Evolutionary conservation across 2,797 vertebrate species (phyloP).

Genomic region (Hippopotamyrus pictus): DNA sequence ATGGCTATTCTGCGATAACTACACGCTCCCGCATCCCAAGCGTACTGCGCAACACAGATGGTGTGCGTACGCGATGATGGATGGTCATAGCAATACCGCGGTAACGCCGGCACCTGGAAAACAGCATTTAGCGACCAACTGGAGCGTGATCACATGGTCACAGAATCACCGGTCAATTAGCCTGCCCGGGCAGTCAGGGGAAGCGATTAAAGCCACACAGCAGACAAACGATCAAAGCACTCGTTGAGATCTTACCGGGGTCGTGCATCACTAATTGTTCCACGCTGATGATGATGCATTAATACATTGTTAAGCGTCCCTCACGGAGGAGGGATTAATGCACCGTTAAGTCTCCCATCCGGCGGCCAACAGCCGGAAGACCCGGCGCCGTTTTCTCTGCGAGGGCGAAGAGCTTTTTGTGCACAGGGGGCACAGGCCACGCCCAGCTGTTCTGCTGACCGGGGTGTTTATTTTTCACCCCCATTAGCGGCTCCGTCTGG

Average conservation of each 20-base stretch:
- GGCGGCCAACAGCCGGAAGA: background rate
- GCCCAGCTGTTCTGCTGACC: constrained; percentile 42
- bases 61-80: background rate
- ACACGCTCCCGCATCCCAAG: background rate
- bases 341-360: background rate
- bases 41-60: background rate
- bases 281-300: constrained; percentile 38
- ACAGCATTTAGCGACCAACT: background rate
- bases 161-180: constrained; percentile 41
- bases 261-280: constrained; percentile 58
- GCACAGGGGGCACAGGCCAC: constrained; percentile 24
- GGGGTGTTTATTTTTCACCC: constrained; percentile 37
- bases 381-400: background rate
- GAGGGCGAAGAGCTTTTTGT: constrained; percentile 29
- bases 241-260: constrained; percentile 54
- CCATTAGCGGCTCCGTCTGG: constrained; percentile 49
- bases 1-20: background rate
- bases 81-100: background rate
- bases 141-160: constrained; percentile 19
- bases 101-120: background rate
- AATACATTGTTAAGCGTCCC: constrained; percentile 5
- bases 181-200: constrained; percentile 38
- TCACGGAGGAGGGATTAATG: constrained; percentile 5
- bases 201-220: constrained; percentile 44
- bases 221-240: constrained; percentile 55